Percentiles rank a stretch among this genome's conserved stretches.
These are phyloP conservation scores for Bombus pascuorum DNA, from an alignment of 1,140 invertebrate genomes.

Conservation along the genomic window DNA sequence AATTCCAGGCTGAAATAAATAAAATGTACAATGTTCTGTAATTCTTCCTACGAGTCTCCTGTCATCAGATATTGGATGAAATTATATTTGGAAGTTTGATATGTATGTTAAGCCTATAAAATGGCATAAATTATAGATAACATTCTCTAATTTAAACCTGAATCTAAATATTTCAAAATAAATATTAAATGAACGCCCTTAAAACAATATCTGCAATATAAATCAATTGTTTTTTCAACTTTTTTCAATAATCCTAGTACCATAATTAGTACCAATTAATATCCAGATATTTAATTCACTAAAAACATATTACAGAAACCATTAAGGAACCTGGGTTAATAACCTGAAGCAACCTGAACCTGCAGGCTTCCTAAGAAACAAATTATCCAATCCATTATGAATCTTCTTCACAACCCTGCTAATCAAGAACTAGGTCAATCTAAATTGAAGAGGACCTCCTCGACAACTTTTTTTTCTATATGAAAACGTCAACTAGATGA, in stretches of 20 bases:
- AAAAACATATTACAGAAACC: neutral
- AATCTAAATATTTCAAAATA: neutral
- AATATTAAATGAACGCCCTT: neutral
- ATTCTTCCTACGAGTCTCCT: too few species aligned
- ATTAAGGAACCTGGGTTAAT: neutral
- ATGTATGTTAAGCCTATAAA: neutral
- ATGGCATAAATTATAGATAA: neutral
- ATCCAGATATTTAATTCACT: neutral
- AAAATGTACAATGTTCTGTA: neutral
- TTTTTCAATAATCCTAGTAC: neutral
- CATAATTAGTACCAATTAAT: neutral
- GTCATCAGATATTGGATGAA: neutral
- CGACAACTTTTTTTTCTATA: neutral
- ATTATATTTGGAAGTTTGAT: neutral
- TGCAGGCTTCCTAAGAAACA: neutral
- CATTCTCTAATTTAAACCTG: neutral
- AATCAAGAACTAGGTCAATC: neutral
- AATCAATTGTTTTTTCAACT: neutral
- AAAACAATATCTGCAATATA: neutral
- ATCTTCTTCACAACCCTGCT: neutral
- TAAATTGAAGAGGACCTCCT: neutral
- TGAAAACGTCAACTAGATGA: neutral
- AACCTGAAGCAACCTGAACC: neutral
- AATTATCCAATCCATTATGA: neutral
- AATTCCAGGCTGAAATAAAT: neutral